These are phyloP conservation scores for Eulithis testata DNA, from an alignment of 2,888 invertebrate genomes.

Conservation along the genomic window DNA sequence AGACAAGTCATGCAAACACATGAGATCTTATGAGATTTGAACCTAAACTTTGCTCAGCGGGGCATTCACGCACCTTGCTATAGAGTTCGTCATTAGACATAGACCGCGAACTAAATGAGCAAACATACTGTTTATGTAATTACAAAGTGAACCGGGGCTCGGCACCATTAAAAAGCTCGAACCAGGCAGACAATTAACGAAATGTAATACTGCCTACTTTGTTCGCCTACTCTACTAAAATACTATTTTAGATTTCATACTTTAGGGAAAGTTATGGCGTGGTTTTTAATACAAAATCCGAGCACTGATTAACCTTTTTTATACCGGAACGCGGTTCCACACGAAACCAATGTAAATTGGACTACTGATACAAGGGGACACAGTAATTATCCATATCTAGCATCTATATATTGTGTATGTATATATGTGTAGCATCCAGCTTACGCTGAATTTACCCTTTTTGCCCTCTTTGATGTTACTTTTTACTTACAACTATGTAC, in stretches of 20 bases:
- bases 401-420: too few species aligned
- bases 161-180: slow-evolving; percentile 43
- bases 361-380: too few species aligned
- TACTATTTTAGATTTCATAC: slow-evolving; percentile 6
- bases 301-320: not conserved
- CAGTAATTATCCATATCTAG: too few species aligned
- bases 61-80: not conserved
- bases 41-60: too few species aligned
- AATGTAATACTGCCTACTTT: slow-evolving; percentile 43
- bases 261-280: not conserved
- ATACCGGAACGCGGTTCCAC: too few species aligned
- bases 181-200: slow-evolving; percentile 47
- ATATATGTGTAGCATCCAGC: too few species aligned
- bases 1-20: too few species aligned
- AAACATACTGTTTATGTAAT: slow-evolving; percentile 41
- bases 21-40: too few species aligned
- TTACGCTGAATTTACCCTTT: too few species aligned
- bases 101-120: slow-evolving; percentile 30
- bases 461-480: too few species aligned
- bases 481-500: too few species aligned
- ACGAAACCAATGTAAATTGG: too few species aligned
- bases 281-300: not conserved
- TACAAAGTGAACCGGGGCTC: slow-evolving; percentile 43
- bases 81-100: slow-evolving; percentile 22
- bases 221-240: slow-evolving; percentile 16